phyloP scores from a whole-genome alignment of 2,797 vertebrate genomes.

The Pampus argenteus region DNA sequence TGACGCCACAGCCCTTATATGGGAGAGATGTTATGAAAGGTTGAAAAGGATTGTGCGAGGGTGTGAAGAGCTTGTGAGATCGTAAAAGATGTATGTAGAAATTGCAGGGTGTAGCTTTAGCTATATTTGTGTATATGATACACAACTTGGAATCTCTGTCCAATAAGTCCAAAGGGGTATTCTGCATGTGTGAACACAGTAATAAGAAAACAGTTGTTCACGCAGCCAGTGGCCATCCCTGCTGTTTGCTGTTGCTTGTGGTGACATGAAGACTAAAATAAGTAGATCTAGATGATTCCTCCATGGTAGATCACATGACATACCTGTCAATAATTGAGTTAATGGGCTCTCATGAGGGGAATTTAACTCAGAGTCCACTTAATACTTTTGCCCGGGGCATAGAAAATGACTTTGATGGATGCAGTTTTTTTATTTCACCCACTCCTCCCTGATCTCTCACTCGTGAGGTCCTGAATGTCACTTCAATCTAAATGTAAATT shows the following conservation, averaged over 20 bases:
- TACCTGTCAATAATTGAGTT: constrained; percentile 80
- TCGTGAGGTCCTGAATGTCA: constrained; percentile 64
- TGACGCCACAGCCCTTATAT: constrained; percentile 44
- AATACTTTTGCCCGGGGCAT: constrained; percentile 50
- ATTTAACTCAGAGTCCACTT: constrained; percentile 49
- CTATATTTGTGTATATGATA: constrained; percentile 39
- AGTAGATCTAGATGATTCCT: constrained; percentile 53
- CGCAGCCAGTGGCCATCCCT: constrained; percentile 55
- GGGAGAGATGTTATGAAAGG: constrained; percentile 35
- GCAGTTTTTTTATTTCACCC: constrained; percentile 48
- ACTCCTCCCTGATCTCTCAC: constrained; percentile 63
- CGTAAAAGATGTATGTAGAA: constrained; percentile 10
- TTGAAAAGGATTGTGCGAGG: constrained; percentile 12
- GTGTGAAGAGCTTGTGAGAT: constrained; percentile 21
- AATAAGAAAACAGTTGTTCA: constrained; percentile 49
- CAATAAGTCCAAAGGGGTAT: constrained; percentile 67
- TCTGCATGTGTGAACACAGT: constrained; percentile 66
- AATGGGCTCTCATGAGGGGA: constrained; percentile 69
- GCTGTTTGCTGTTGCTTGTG: constrained; percentile 74
- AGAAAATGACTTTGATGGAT: constrained; percentile 74
- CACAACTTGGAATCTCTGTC: constrained; percentile 52
- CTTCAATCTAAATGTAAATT: constrained; percentile 85
- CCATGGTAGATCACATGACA: constrained; percentile 56
- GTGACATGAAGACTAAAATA: constrained; percentile 77
- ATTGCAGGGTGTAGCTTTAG: constrained; percentile 35